Conservation (phyloP, 2,888 invertebrate species). For the Oscheius onirici region DNA sequence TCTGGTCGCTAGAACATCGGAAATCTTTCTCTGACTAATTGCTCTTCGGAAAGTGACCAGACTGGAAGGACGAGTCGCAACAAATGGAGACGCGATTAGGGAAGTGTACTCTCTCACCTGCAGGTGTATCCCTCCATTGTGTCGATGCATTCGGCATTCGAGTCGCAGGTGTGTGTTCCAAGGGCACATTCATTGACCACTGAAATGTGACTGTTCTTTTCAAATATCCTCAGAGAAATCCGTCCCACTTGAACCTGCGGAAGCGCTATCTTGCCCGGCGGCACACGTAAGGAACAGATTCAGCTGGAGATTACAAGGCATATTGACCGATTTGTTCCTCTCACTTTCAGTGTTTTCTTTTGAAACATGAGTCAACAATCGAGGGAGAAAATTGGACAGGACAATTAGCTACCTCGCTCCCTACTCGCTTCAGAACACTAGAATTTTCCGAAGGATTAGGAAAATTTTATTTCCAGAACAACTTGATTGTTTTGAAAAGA, state of each 20-base stretch:
- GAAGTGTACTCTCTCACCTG: slow-evolving; percentile 35
- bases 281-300: slow-evolving; percentile 1
- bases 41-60: not conserved
- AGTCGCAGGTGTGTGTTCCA: slow-evolving; percentile 69
- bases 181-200: slow-evolving; percentile 69
- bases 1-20: not conserved
- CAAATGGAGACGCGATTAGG: not conserved
- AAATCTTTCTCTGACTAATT: not conserved
- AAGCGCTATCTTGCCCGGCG: slow-evolving; percentile 19
- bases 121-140: slow-evolving; percentile 67
- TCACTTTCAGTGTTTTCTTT: not conserved
- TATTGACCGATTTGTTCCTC: not conserved
- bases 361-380: not conserved
- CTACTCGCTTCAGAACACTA: not conserved
- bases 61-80: not conserved
- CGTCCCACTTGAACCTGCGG: not conserved
- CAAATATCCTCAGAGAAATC: not conserved
- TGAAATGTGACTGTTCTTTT: slow-evolving; percentile 47
- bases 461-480: not conserved
- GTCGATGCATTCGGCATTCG: slow-evolving; percentile 69
- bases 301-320: slow-evolving; percentile 16
- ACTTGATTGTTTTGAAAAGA: not conserved
- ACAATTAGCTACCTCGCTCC: slow-evolving; percentile 3
- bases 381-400: slow-evolving; percentile 17
- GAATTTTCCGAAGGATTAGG: not conserved